A percentile compares a stretch with the other conserved stretches of the same genome.
Evolutionary conservation across 2,888 invertebrate species (phyloP).

Genomic region (Balanococcus diminutus): DNA sequence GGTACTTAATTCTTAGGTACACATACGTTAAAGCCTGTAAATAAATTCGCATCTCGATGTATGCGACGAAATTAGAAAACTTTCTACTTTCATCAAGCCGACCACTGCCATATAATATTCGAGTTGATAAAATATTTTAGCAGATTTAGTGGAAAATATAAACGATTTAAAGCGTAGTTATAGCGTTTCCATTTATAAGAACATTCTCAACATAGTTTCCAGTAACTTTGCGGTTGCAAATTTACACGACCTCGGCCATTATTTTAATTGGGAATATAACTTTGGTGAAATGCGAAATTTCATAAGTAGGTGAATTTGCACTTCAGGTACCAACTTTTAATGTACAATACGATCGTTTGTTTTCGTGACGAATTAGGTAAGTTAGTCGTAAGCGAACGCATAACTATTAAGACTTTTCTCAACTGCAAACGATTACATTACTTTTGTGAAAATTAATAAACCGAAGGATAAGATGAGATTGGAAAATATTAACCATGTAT

Average conservation of each 20-base stretch:
- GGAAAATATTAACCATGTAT: background rate
- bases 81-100: background rate
- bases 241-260: conserved; percentile 17
- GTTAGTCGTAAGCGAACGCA: background rate
- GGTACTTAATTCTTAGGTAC: no score
- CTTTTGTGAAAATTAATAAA: background rate
- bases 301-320: conserved; percentile 28
- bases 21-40: background rate
- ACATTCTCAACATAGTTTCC: background rate
- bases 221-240: conserved; percentile 14
- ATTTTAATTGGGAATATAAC: conserved; percentile 26
- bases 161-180: conserved; percentile 19
- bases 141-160: background rate
- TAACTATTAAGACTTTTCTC: background rate
- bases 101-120: background rate
- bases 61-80: conserved; percentile 15
- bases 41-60: background rate
- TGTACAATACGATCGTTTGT: conserved; percentile 13
- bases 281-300: conserved; percentile 11
- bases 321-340: conserved; percentile 22
- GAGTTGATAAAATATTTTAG: conserved; percentile 4
- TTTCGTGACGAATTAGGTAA: conserved; percentile 23
- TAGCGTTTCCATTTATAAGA: conserved; percentile 18
- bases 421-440: background rate
- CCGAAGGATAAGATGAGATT: background rate